phyloP scores from a whole-genome alignment of 2,888 invertebrate species.

The Drosophila cyrtoloma region DNA sequence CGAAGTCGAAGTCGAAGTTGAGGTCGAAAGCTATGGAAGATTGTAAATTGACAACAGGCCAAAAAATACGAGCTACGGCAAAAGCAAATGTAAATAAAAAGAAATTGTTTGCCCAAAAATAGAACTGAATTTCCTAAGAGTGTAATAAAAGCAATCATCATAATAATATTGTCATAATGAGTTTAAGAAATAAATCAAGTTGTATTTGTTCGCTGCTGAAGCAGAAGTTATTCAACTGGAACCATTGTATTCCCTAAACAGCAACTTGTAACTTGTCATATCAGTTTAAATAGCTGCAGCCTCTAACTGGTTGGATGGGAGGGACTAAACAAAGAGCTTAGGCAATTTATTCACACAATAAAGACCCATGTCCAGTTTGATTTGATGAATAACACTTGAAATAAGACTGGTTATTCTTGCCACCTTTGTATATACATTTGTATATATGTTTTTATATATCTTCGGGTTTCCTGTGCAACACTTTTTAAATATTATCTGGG shows the following conservation, averaged over 20 bases:
- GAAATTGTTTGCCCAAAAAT: constrained; percentile 31
- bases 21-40: constrained; percentile 21
- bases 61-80: constrained; percentile 29
- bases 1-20: constrained; percentile 4
- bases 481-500: not conserved
- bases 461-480: not conserved
- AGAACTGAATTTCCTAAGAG: constrained; percentile 24
- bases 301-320: no score
- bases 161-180: constrained; percentile 44
- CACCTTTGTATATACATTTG: not conserved
- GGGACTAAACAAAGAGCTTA: not conserved
- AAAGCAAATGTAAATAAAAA: constrained; percentile 18
- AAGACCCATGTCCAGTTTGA: not conserved
- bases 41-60: constrained; percentile 57
- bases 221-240: not conserved
- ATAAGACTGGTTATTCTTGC: not conserved
- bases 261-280: constrained; percentile 2
- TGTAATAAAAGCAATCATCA: constrained; percentile 26
- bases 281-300: constrained; percentile 3
- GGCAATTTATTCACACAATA: not conserved
- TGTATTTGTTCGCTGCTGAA: not conserved
- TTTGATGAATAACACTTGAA: not conserved
- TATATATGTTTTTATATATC: no score
- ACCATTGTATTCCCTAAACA: constrained; percentile 2
- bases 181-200: constrained; percentile 39